These are phyloP conservation scores for Dinothrombium tinctorium DNA, from an alignment of 1,140 invertebrate genomes.

Conservation along the genomic window DNA sequence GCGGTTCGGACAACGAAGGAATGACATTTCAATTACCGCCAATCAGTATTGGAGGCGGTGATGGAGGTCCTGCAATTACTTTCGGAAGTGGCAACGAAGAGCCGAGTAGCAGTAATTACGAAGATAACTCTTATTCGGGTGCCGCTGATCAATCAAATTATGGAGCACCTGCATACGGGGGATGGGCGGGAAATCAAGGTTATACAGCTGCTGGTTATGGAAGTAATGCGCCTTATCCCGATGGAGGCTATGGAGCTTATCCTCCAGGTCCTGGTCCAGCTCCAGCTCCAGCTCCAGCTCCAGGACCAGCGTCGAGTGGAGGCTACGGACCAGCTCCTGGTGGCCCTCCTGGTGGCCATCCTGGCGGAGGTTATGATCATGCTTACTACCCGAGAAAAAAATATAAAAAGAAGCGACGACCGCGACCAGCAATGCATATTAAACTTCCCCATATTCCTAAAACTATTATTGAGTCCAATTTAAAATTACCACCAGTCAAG, in stretches of 20 bases:
- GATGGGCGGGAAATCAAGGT: too few species aligned
- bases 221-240: neutral
- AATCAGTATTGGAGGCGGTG: conserved; percentile 2
- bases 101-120: neutral
- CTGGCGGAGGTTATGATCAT: neutral
- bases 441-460: conserved; percentile 3
- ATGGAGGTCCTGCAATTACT: conserved; percentile 1
- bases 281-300: too few species aligned
- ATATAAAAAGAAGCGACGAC: neutral
- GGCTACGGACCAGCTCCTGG: too few species aligned
- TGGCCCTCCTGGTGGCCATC: neutral
- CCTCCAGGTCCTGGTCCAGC: neutral
- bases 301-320: too few species aligned
- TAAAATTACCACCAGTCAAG: conserved; percentile 8
- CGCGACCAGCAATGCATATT: neutral
- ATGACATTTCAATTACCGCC: conserved; percentile 1
- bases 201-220: neutral
- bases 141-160: neutral
- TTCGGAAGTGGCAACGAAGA: neutral
- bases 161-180: too few species aligned
- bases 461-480: conserved; percentile 1
- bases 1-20: neutral
- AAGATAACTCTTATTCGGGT: neutral
- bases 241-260: neutral
- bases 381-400: neutral